Base-by-base conservation (phyloP, 2,113 vertebrate genomes). In the Piprites chloris region DNA sequence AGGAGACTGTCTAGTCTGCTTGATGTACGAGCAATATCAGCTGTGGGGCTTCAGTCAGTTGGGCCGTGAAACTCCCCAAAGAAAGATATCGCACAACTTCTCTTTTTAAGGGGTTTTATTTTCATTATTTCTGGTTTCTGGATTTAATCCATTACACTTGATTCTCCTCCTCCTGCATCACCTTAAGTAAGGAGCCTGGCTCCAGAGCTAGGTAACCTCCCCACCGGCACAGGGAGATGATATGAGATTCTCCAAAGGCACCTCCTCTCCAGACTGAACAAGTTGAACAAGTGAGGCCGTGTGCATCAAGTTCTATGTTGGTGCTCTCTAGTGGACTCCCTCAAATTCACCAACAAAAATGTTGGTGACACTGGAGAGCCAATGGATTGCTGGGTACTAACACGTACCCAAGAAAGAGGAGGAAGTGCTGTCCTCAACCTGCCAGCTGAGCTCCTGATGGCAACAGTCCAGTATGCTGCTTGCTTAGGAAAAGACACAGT, bases 341-440 rank as follows among this genome's bases (percentile, higher is more conserved):
- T 80, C 44, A 80, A 66, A 52, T 61, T 87, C 19, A 24, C 9
- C 21, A 68, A 8, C 2, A 9, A 35, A 30, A 11, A 14, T 41
- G 14, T 5, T 55, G 55, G 30, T 62, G 53, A 18, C 12, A 50
- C 39, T 39, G 47, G 44, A 52, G 49, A 83, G 11, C 11, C 35
- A 32, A 68, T 73, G 26, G 14, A 28, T 52, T 52, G 11, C 66
- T 52, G 66, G 6, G 12, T 46, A 39, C 21, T 33, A 42, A 18
- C 3, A 53, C 39, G 62, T 33, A 23, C 7, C 26, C 26, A 30
- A 30, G 53, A 76, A 68, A 61, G 12, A 11, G 11, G 6, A 65
- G 12, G 62, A 76, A n/a, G 53, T 4, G 0, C 32, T 73, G 20
- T 73, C 27, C 62, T 90, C 0, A 0, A 6, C 24, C 22, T 74